phyloP scores from a whole-genome alignment of 2,113 vertebrate species.

The Varanus komodoensis region DNA sequence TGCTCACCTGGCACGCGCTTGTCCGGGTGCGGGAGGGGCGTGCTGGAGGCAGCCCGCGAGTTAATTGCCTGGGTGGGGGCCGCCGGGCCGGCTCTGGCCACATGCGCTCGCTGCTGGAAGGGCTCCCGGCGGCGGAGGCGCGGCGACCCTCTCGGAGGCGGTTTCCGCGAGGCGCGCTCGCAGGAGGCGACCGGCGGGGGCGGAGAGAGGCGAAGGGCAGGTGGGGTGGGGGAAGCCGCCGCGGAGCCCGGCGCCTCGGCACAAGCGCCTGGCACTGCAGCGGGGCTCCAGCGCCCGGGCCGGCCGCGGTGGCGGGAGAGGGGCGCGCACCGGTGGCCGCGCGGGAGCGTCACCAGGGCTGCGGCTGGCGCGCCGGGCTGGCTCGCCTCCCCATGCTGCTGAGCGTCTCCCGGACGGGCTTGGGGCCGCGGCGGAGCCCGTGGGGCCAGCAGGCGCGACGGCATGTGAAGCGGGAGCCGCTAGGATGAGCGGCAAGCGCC shows the following conservation, averaged over 20 bases:
- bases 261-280: neutral
- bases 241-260: neutral
- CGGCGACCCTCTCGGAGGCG: neutral
- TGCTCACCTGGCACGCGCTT: neutral
- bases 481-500: constrained; percentile 84
- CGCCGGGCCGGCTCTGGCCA: neutral
- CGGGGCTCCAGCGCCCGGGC: neutral
- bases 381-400: neutral
- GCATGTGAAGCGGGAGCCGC: constrained; percentile 72
- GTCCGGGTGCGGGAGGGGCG: neutral
- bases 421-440: constrained; percentile 5
- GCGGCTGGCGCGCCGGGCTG: neutral
- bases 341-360: neutral
- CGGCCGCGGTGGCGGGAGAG: neutral
- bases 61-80: neutral
- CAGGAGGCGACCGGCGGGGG: constrained; percentile 5
- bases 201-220: neutral
- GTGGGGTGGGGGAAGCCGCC: neutral
- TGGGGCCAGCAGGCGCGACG: constrained; percentile 35
- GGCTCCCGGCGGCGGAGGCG: neutral
- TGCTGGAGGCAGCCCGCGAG: no score
- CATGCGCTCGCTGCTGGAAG: neutral
- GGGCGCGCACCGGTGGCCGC: no score
- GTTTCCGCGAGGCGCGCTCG: neutral
- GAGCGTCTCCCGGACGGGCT: neutral